phyloP scores from a whole-genome alignment of 2,113 vertebrate species.

The Antigone vipio region DNA sequence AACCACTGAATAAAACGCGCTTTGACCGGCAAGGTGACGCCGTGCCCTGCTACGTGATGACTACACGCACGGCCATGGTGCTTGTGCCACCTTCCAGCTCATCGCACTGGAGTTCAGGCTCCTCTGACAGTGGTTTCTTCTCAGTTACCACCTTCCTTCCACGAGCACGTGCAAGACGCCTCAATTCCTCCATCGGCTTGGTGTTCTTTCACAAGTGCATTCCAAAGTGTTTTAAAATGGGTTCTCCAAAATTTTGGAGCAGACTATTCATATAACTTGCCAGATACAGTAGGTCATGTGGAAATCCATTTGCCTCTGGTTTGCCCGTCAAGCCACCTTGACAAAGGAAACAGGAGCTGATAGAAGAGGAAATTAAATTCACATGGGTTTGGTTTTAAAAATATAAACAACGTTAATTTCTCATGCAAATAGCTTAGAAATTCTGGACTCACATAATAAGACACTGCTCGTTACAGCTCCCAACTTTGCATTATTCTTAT shows the following conservation, averaged over 20 bases:
- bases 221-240: background rate
- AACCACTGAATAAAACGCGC: background rate
- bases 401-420: background rate
- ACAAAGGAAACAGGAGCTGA: conserved; percentile 25
- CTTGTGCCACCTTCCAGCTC: background rate
- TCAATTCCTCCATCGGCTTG: background rate
- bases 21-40: fast-evolving
- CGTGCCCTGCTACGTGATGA: fast-evolving
- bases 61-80: fast-evolving
- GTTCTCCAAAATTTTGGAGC: conserved; percentile 1
- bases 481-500: background rate
- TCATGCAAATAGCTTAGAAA: conserved; percentile 30
- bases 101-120: background rate
- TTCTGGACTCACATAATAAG: background rate
- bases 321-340: background rate
- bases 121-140: background rate
- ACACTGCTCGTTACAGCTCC: background rate
- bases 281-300: conserved; percentile 32
- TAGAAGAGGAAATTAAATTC: conserved; percentile 34
- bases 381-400: background rate
- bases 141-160: background rate
- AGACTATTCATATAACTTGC: background rate
- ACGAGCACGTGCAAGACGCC: background rate
- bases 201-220: background rate
- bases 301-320: conserved; percentile 26